Conservation (phyloP, 2,113 vertebrate species). For the Turdus rufiventris region DNA sequence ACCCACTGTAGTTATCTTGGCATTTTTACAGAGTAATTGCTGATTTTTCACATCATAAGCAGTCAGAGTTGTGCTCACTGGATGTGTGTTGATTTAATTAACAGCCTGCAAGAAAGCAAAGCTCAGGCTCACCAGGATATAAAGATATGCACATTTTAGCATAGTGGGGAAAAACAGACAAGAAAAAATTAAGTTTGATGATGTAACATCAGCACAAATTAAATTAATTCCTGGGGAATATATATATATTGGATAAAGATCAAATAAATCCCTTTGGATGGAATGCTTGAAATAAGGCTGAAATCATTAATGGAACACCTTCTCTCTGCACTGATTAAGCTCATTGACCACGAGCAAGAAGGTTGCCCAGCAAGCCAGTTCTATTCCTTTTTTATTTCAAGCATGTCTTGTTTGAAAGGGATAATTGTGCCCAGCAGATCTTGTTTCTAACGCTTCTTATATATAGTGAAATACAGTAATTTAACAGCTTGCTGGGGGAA, state of each 20-base stretch:
- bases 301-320: not conserved
- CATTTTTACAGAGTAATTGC: not conserved
- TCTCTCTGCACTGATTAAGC: not conserved
- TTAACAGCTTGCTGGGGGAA: conserved; percentile 98
- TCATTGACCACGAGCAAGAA: conserved; percentile 24
- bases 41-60: not conserved
- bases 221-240: conserved; percentile 29
- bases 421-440: conserved; percentile 71
- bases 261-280: conserved; percentile 25
- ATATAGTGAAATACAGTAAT: conserved; percentile 86
- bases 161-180: not conserved
- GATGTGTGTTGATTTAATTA: not conserved
- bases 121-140: not conserved
- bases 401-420: conserved; percentile 68
- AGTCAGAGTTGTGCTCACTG: not conserved
- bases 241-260: conserved; percentile 34
- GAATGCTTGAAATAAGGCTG: not conserved
- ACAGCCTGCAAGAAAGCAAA: not conserved
- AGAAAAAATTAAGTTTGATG: not conserved
- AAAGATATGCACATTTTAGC: not conserved
- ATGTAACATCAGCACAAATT: conserved; percentile 1
- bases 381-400: conserved; percentile 49
- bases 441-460: conserved; percentile 77
- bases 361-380: not conserved
- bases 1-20: not conserved